Evolutionary conservation across 2,113 vertebrate species (phyloP).

Genomic region (Leuciscus idus): DNA sequence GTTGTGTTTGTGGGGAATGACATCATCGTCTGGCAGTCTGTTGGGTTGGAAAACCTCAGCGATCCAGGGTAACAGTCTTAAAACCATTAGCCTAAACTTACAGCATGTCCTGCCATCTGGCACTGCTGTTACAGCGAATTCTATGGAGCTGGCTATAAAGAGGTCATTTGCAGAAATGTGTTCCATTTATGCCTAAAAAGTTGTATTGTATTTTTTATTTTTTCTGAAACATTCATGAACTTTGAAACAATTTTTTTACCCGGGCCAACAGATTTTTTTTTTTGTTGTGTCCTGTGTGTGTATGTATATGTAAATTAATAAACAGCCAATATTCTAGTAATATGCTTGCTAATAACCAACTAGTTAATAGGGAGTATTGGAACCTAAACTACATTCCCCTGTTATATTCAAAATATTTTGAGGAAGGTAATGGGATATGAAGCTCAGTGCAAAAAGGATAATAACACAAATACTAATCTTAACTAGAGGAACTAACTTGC

Average conservation of each 20-base stretch:
- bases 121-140: not conserved
- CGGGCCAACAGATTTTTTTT: too few relatives aligned
- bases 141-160: not conserved
- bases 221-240: not conserved
- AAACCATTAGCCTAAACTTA: slow-evolving; percentile 28
- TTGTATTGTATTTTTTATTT: not conserved
- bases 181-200: not conserved
- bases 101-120: not conserved
- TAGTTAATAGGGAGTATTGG: too few relatives aligned
- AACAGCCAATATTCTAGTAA: too few relatives aligned
- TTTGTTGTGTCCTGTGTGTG: too few relatives aligned
- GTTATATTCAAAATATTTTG: not conserved
- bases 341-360: too few relatives aligned
- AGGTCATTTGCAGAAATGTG: not conserved
- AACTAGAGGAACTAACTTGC: not conserved
- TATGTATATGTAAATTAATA: too few relatives aligned
- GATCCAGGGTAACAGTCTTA: not conserved
- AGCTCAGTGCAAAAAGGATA: not conserved
- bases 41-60: slow-evolving; percentile 45
- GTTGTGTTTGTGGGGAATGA: slow-evolving; percentile 63
- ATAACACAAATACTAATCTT: not conserved
- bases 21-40: slow-evolving; percentile 72
- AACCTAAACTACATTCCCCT: too few relatives aligned
- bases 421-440: not conserved
- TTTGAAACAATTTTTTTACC: too few relatives aligned